Percentiles rank a stretch among this genome's conserved stretches.
These are phyloP conservation scores for Squalus acanthias DNA, from an alignment of 2,797 vertebrate species.

Conservation along the genomic window DNA sequence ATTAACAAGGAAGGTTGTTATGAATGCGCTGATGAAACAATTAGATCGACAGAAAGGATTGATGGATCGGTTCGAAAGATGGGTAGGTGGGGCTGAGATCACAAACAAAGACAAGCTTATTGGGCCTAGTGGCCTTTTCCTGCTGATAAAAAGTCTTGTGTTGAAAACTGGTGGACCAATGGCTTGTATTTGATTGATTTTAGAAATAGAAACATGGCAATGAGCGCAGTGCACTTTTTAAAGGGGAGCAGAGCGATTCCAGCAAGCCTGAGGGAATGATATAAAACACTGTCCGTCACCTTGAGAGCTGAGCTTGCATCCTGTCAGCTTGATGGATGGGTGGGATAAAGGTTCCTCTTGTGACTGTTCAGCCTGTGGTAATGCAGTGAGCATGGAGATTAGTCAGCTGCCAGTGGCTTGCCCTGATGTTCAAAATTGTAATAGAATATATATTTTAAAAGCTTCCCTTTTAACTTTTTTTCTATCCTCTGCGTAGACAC, in stretches of 20 bases:
- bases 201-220: neutral
- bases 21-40: neutral
- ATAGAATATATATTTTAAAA: neutral
- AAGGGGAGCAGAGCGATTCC: neutral
- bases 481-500: slow-evolving; percentile 54
- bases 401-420: neutral
- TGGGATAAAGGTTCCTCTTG: neutral
- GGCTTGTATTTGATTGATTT: neutral
- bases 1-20: neutral
- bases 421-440: neutral
- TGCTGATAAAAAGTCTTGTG: neutral
- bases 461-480: neutral
- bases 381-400: slow-evolving; percentile 1
- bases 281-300: neutral
- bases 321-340: neutral
- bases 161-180: neutral
- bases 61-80: neutral
- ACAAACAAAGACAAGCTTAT: neutral
- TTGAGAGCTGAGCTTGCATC: slow-evolving; percentile 3
- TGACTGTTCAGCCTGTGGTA: neutral
- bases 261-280: neutral
- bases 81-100: neutral
- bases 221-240: neutral
- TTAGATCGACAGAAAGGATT: neutral
- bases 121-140: neutral